Conservation (phyloP, 2,888 invertebrate species). For the Drosophila macrospina region DNA sequence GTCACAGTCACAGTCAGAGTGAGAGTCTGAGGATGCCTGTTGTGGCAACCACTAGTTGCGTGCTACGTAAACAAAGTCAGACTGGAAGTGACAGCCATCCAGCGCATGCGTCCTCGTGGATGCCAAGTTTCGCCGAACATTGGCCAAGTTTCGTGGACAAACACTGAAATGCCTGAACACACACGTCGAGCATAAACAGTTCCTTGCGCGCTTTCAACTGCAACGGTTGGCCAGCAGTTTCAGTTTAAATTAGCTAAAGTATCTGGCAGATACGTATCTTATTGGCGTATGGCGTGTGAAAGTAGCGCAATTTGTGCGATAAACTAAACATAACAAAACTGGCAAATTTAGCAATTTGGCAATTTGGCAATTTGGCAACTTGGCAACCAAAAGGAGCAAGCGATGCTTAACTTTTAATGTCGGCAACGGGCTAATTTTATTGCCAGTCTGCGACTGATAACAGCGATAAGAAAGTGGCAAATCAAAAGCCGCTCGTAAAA, state of each 20-base stretch:
- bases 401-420: slow-evolving; percentile 61
- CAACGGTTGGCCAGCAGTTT: slow-evolving; percentile 53
- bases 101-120: slow-evolving; percentile 68
- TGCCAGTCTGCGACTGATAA: slow-evolving; percentile 59
- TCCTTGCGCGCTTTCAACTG: slow-evolving; percentile 80
- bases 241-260: slow-evolving; percentile 12
- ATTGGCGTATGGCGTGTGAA: slow-evolving; percentile 22
- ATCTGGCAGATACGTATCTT: slow-evolving; percentile 17
- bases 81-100: slow-evolving; percentile 51
- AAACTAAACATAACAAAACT: slow-evolving; percentile 27
- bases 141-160: slow-evolving; percentile 46
- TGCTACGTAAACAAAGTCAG: slow-evolving; percentile 49
- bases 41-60: slow-evolving; percentile 76
- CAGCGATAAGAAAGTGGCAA: slow-evolving; percentile 62
- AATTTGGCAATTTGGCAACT: slow-evolving; percentile 31
- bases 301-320: slow-evolving; percentile 17
- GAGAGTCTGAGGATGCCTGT: slow-evolving; percentile 28
- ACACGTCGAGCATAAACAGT: slow-evolving; percentile 62
- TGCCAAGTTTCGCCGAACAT: slow-evolving; percentile 59
- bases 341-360: slow-evolving; percentile 49
- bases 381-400: slow-evolving; percentile 6
- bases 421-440: slow-evolving; percentile 65
- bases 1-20: no score
- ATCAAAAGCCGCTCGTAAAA: slow-evolving; percentile 57
- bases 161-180: slow-evolving; percentile 68